A percentile compares a stretch with the other conserved stretches of the same genome.
phyloP scores from a whole-genome alignment of 2,113 vertebrate species.

The Epinephelus moara region DNA sequence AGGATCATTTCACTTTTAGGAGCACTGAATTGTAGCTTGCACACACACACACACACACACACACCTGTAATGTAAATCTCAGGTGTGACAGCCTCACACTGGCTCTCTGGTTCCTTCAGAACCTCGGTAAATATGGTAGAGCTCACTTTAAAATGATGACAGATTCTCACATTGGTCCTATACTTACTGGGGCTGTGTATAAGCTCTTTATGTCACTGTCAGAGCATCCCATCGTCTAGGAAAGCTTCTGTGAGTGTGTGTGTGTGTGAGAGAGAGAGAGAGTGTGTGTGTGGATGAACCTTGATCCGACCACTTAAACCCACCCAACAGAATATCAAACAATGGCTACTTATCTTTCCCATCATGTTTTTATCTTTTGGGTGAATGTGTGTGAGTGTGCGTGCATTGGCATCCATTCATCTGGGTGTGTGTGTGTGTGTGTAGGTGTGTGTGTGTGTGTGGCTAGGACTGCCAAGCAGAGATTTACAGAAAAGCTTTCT shows the following conservation, averaged over 20 bases:
- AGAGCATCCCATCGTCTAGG: not conserved
- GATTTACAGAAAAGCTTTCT: constrained; percentile 84
- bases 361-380: constrained; percentile 29
- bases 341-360: constrained; percentile 56
- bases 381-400: constrained; percentile 2
- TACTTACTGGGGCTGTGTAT: not conserved
- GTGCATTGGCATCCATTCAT: constrained; percentile 26
- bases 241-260: not conserved
- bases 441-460: constrained; percentile 18
- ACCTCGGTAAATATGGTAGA: constrained; percentile 17
- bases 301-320: constrained; percentile 47
- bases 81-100: constrained; percentile 7
- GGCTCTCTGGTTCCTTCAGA: constrained; percentile 14
- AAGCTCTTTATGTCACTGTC: constrained; percentile 8
- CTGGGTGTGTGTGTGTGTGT: constrained; percentile 31
- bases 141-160: not conserved
- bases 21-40: not conserved
- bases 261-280: constrained; percentile 2
- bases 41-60: not conserved
- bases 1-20: constrained; percentile 35
- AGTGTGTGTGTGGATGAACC: constrained; percentile 12
- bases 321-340: constrained; percentile 48
- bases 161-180: not conserved
- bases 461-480: constrained; percentile 64
- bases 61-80: constrained; percentile 38